A percentile compares a stretch with the other conserved stretches of the same genome.
These are phyloP conservation scores for Didymodactylos carnosus DNA, from an alignment of 2,888 invertebrate species.

Conservation along the genomic window DNA sequence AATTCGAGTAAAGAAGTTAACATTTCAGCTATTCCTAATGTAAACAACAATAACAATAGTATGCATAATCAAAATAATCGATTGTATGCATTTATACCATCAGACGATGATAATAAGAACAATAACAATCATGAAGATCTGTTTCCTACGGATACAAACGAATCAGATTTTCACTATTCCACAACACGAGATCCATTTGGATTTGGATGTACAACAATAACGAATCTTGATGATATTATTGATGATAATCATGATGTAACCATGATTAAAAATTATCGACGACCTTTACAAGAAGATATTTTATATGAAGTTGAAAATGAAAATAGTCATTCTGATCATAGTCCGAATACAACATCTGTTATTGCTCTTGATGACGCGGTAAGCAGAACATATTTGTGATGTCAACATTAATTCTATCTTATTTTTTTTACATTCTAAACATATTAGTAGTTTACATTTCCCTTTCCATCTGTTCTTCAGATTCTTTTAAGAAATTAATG, in stretches of 20 bases:
- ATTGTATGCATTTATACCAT: neutral
- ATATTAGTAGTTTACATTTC: too few relatives aligned
- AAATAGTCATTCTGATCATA: neutral
- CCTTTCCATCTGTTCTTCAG: too few relatives aligned
- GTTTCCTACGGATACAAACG: neutral
- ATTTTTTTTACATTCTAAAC: too few relatives aligned
- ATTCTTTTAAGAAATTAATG: too few relatives aligned
- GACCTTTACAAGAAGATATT: neutral
- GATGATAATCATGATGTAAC: neutral
- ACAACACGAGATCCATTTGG: neutral
- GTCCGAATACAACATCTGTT: neutral
- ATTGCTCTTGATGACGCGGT: neutral
- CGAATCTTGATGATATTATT: neutral
- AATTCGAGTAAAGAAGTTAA: neutral
- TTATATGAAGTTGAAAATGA: constrained; percentile 1
- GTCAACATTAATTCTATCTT: too few relatives aligned
- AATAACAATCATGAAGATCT: too few relatives aligned
- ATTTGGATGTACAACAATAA: neutral
- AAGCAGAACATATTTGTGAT: too few relatives aligned
- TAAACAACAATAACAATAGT: too few relatives aligned
- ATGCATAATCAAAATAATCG: neutral
- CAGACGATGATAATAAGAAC: neutral
- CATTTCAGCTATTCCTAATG: neutral
- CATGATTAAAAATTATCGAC: neutral
- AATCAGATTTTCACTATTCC: neutral